phyloP scores from a whole-genome alignment of 2,888 invertebrate genomes.

The Aethes cnicana region DNA sequence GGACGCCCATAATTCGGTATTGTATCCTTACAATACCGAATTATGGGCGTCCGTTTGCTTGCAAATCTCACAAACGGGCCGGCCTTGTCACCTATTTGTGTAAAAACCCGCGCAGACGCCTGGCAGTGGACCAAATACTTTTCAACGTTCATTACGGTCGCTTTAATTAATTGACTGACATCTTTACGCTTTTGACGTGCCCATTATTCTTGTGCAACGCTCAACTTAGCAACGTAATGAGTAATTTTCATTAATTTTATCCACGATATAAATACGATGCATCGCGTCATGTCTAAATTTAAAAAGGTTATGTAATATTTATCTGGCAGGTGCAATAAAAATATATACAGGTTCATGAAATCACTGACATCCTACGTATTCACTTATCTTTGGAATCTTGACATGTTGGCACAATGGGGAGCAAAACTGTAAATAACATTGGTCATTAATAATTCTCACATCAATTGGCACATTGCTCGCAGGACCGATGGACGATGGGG shows the following conservation, averaged over 20 bases:
- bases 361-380: too few species aligned
- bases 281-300: too few species aligned
- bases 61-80: slow-evolving; percentile 36
- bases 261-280: not conserved
- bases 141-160: slow-evolving; percentile 31
- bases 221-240: not conserved
- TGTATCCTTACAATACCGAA: not conserved
- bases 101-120: slow-evolving; percentile 36
- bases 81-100: slow-evolving; percentile 49
- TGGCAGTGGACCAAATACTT: slow-evolving; percentile 43
- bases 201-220: slow-evolving; percentile 11
- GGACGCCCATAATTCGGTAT: too few species aligned
- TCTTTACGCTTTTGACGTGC: slow-evolving; percentile 10
- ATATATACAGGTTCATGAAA: too few species aligned
- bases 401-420: too few species aligned
- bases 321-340: too few species aligned
- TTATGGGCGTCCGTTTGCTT: slow-evolving; percentile 3
- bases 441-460: too few species aligned
- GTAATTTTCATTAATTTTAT: not conserved
- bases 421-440: too few species aligned
- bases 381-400: too few species aligned
- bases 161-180: slow-evolving; percentile 27
- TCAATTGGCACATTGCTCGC: too few species aligned
- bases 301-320: too few species aligned
- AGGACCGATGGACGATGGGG: too few species aligned